Base-by-base conservation (phyloP, 2,797 vertebrate species). In the Allobates femoralis region DNA sequence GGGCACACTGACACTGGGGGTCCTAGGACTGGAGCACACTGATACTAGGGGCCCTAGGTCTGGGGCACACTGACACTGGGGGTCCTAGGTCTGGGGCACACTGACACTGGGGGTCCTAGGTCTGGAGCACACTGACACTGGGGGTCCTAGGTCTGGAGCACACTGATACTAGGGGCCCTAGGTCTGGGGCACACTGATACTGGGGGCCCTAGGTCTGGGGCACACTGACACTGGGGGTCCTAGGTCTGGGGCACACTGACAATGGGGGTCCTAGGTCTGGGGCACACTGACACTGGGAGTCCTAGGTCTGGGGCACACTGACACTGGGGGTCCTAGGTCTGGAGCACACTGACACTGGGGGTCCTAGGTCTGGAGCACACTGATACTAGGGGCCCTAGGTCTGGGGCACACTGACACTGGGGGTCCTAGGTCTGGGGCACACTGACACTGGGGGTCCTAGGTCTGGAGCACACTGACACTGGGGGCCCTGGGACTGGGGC, bases 211-310 rank as follows among this genome's bases (percentile, higher is more conserved):
- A 12, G n/a, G 6, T 26, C n/a, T 14, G 58, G 1, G 58, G 58
- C 58, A 62, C 58, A 62, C n/a, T 26, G 58, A 28, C 58, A 62
- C 58, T 14, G 58, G 0, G 58, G 21, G n/a, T n/a, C 23, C 56
- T n/a, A 23, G 5, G 1, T 8, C 3, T 11, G 21, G 1, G 56
- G 21, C 56, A 58, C 56, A 58, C 56, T 23, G 23, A 58, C 56
- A 58, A 21, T n/a, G 21, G 2, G 37, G n/a, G n/a, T 28, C 58
- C 58, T 28, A 12, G n/a, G 0, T 28, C 26, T 15, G 62, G 3
- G 62, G 62, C 62, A 64, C 62, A 64, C 62, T 28, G 62, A 64
- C 62, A 64, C 62, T 30, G 62, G 62, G n/a, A 26, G 26, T 30
- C 26, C 62, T 0, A 15, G 11, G 26, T 28, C 26, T 8, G 62